These are phyloP conservation scores for Apamea monoglypha DNA, from an alignment of 2,888 invertebrate species.

Conservation along the genomic window DNA sequence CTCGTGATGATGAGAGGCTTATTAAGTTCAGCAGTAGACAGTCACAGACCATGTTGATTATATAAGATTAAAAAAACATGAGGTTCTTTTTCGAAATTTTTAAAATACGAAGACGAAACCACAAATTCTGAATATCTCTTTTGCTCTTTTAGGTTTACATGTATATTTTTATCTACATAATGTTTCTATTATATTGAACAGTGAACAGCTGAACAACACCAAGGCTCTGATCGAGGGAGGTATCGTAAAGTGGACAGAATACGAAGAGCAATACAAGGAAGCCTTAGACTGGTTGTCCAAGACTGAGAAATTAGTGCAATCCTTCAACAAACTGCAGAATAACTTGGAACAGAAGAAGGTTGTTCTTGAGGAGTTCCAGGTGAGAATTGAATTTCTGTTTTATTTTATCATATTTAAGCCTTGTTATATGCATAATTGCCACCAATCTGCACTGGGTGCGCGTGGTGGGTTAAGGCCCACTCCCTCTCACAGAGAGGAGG, in stretches of 20 bases:
- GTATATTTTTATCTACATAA: constrained; percentile 4
- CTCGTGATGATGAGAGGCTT: not conserved
- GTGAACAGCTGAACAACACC: constrained; percentile 94
- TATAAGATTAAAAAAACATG: not conserved
- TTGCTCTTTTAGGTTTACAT: not conserved
- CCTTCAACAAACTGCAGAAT: constrained; percentile 97
- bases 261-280: constrained; percentile 97
- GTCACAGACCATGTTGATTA: not conserved
- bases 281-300: constrained; percentile 97
- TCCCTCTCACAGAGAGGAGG: not conserved
- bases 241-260: constrained; percentile 98
- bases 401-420: not conserved
- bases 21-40: not conserved
- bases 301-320: constrained; percentile 96
- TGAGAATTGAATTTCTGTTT: constrained; percentile 60
- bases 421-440: not conserved
- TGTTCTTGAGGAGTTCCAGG: constrained; percentile 97
- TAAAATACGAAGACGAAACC: not conserved
- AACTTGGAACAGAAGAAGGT: constrained; percentile 97
- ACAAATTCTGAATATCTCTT: not conserved
- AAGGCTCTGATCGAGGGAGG: constrained; percentile 96
- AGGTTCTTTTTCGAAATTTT: not conserved
- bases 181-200: constrained; percentile 75
- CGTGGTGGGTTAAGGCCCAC: no score
- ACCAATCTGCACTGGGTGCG: not conserved